phyloP scores from a whole-genome alignment of 2,888 invertebrate genomes.

The Tenthredo notha region DNA sequence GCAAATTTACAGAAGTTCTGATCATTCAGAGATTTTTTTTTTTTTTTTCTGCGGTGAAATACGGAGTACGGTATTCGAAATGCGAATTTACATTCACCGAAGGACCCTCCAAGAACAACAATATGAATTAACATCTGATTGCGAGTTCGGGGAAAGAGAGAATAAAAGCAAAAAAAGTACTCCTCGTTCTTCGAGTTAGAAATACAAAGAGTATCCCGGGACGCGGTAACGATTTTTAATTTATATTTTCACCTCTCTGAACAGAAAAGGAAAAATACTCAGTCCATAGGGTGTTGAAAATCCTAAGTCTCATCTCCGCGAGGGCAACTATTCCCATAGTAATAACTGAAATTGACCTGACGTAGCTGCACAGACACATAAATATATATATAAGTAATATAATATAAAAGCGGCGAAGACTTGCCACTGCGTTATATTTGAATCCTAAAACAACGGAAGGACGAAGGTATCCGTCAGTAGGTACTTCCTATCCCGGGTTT shows the following conservation, averaged over 20 bases:
- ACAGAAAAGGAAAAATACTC: neutral
- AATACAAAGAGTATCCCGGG: neutral
- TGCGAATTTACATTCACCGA: neutral
- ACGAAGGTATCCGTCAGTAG: neutral
- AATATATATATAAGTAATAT: neutral
- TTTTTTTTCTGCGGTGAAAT: neutral
- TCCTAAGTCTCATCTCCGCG: neutral
- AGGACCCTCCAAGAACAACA: conserved; percentile 17
- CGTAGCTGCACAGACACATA: neutral
- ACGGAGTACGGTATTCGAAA: neutral
- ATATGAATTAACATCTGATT: conserved; percentile 33
- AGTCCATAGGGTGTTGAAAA: neutral
- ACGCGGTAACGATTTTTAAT: neutral
- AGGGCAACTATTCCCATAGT: neutral
- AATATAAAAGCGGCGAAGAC: neutral
- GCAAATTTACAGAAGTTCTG: neutral
- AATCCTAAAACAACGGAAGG: conserved; percentile 13
- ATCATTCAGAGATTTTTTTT: neutral
- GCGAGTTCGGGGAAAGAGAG: neutral
- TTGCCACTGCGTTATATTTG: conserved; percentile 10
- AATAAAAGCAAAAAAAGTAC: neutral
- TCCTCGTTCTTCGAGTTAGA: neutral
- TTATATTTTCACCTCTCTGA: neutral
- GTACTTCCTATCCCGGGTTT: neutral
- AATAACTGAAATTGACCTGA: neutral